Evolutionary conservation across 2,888 invertebrate genomes (phyloP).

Genomic region (Apotomis turbidana): DNA sequence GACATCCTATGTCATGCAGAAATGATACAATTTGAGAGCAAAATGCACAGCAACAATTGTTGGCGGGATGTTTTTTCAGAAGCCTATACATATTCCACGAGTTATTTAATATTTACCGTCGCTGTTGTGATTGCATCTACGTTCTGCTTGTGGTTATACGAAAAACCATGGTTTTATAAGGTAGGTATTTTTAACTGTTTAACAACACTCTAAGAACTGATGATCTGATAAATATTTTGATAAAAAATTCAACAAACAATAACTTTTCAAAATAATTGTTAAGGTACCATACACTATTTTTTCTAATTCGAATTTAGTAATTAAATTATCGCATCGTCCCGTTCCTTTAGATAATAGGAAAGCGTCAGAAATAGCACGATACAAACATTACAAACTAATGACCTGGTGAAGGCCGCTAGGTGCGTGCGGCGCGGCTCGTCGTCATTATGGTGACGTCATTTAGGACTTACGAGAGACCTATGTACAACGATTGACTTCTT

Average conservation of each 20-base stretch:
- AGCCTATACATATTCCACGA: constrained; percentile 66
- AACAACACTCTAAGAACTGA: not conserved
- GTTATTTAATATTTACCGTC: constrained; percentile 64
- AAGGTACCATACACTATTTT: no score
- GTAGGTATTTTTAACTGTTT: constrained; percentile 46
- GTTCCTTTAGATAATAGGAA: no score
- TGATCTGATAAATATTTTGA: not conserved
- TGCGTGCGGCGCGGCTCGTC: no score
- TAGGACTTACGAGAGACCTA: no score
- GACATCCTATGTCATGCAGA: not conserved
- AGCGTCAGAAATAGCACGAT: no score
- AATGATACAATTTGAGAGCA: not conserved
- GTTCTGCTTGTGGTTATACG: constrained; percentile 65
- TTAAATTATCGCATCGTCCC: no score
- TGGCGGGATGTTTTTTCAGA: constrained; percentile 63
- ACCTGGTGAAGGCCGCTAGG: no score
- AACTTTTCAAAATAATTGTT: no score
- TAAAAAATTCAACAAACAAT: not conserved
- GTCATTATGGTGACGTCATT: no score
- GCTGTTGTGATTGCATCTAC: constrained; percentile 58
- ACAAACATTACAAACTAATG: no score
- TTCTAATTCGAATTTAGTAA: no score
- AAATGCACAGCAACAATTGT: constrained; percentile 33
- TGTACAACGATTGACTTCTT: no score
- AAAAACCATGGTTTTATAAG: constrained; percentile 68